phyloP scores from a whole-genome alignment of 1,140 invertebrate species.

The Triops longicaudatus region DNA sequence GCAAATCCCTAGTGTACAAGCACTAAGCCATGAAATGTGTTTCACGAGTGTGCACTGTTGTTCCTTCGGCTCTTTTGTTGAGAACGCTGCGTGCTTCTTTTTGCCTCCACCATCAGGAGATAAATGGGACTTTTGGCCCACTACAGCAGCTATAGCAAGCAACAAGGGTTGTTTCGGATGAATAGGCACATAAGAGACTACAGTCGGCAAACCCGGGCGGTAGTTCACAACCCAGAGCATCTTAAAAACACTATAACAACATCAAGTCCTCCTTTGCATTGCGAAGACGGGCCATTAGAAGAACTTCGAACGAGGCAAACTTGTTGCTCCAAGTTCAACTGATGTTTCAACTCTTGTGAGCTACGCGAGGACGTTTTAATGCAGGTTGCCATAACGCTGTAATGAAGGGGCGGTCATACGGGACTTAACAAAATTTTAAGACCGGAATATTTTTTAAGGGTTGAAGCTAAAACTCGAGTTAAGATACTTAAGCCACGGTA shows the following conservation, averaged over 20 bases:
- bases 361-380: not conserved
- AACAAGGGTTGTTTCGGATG: not conserved
- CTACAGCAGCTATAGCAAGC: not conserved
- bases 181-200: not conserved
- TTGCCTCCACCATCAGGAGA: not conserved
- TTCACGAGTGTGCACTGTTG: slow-evolving; percentile 11
- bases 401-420: not conserved
- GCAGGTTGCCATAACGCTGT: not conserved
- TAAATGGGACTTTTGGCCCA: slow-evolving; percentile 4
- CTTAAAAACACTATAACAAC: not conserved
- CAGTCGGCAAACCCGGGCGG: not conserved
- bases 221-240: not conserved
- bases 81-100: not conserved
- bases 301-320: not conserved
- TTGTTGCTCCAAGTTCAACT: not conserved
- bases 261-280: not conserved
- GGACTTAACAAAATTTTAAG: not conserved
- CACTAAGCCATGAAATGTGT: slow-evolving; percentile 15
- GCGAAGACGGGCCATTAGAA: not conserved
- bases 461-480: not conserved
- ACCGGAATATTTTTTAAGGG: not conserved
- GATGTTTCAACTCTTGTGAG: not conserved
- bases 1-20: not conserved
- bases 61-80: slow-evolving; percentile 8
- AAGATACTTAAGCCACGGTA: not conserved